Evolutionary conservation across 2,113 vertebrate genomes (phyloP).

Genomic region (Polyodon spathula): DNA sequence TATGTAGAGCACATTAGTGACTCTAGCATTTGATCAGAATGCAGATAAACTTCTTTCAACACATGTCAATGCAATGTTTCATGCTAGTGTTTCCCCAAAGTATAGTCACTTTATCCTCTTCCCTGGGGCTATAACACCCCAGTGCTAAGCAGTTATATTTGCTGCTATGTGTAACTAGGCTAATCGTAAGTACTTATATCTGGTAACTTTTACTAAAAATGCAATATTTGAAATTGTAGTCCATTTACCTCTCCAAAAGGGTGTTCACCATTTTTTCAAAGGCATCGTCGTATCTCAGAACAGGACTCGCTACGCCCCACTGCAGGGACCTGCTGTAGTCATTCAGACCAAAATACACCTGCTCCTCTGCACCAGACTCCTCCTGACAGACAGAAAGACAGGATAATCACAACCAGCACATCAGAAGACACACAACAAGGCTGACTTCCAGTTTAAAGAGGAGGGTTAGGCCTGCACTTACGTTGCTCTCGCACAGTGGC

Average conservation of each 20-base stretch:
- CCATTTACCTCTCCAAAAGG: conserved; percentile 77
- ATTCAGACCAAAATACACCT: conserved; percentile 85
- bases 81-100: too few species aligned
- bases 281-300: conserved; percentile 87
- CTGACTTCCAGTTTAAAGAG: not conserved
- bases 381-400: conserved; percentile 56
- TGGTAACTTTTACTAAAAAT: not conserved
- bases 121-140: too few species aligned
- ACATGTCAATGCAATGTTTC: too few species aligned
- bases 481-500: conserved; percentile 64
- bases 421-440: too few species aligned
- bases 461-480: conserved; percentile 43
- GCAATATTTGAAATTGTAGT: not conserved
- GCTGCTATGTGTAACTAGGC: too few species aligned
- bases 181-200: not conserved
- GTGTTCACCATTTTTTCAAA: conserved; percentile 96
- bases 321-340: conserved; percentile 90
- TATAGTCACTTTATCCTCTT: too few species aligned
- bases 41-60: too few species aligned
- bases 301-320: conserved; percentile 91
- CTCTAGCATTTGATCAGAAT: too few species aligned
- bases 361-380: conserved; percentile 57
- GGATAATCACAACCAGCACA: too few species aligned
- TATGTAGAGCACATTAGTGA: too few species aligned
- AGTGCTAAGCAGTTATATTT: too few species aligned